These are phyloP conservation scores for Phycodurus eques DNA, from an alignment of 2,113 vertebrate genomes.

Conservation along the genomic window DNA sequence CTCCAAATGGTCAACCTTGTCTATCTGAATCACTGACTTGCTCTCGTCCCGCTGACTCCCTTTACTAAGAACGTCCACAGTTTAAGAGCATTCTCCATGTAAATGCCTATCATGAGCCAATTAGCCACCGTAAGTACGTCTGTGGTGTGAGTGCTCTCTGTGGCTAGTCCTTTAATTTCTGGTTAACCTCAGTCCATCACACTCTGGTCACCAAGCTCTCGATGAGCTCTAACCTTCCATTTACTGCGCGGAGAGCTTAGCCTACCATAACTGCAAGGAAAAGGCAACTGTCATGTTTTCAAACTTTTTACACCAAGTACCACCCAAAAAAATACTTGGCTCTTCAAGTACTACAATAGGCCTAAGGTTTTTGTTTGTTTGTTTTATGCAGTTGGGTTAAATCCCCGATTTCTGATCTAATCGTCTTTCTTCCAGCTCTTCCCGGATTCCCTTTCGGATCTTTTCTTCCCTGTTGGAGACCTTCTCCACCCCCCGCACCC, in stretches of 20 bases:
- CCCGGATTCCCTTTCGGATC: constrained; percentile 69
- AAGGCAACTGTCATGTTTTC: background rate
- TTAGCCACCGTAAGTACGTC: background rate
- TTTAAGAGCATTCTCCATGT: background rate
- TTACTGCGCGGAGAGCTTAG: background rate
- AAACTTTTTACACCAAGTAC: too few species aligned
- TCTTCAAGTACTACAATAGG: too few species aligned
- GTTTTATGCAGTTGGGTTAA: background rate
- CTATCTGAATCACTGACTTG: too few species aligned
- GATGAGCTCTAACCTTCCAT: background rate
- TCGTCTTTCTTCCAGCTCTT: constrained; percentile 55
- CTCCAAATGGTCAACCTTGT: background rate
- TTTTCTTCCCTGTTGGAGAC: constrained; percentile 71
- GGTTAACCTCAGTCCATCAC: background rate
- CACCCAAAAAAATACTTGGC: too few species aligned
- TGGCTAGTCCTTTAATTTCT: background rate
- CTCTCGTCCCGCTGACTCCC: background rate
- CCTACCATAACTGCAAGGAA: background rate
- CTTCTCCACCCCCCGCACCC: constrained; percentile 65
- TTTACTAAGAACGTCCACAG: background rate
- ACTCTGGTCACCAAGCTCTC: background rate
- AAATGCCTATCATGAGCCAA: background rate
- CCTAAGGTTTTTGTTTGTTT: too few species aligned
- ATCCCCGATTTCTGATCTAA: background rate
- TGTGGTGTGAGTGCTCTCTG: background rate